Conservation (phyloP, 2,888 invertebrate species). For the Pristionchus fissidentatus region DNA sequence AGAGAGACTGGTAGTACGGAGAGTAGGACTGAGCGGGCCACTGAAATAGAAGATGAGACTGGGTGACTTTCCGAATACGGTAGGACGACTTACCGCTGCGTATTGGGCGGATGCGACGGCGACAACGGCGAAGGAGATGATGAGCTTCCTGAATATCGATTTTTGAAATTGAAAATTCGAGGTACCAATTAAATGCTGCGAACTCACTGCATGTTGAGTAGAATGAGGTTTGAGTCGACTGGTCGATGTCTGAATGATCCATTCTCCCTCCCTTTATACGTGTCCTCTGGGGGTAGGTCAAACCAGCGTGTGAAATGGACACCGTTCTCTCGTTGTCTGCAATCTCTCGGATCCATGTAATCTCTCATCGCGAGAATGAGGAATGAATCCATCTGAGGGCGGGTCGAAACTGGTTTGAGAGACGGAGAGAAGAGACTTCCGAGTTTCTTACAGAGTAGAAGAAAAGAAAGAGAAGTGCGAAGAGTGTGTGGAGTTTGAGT, state of each 20-base stretch:
- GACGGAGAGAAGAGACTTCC: background rate
- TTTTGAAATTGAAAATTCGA: background rate
- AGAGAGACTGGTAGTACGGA: conserved; percentile 60
- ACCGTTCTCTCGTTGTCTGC: background rate
- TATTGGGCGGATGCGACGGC: conserved; percentile 39
- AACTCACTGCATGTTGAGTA: conserved; percentile 43
- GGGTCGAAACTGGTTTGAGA: conserved; percentile 1
- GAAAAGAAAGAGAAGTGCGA: conserved; percentile 13
- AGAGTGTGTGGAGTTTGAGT: conserved; percentile 2
- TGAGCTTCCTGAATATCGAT: conserved; percentile 17
- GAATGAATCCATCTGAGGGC: conserved; percentile 27
- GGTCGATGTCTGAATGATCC: background rate
- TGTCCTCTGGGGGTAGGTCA: conserved; percentile 26
- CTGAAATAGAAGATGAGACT: conserved; percentile 12
- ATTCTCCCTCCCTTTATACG: conserved; percentile 6
- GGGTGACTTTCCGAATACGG: background rate
- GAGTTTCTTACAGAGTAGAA: conserved; percentile 17
- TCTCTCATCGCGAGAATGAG: background rate
- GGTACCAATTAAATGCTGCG: background rate
- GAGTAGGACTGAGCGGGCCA: conserved; percentile 63
- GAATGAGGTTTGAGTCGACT: conserved; percentile 23
- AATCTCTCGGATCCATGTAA: background rate
- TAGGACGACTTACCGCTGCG: conserved; percentile 38
- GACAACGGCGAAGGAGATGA: conserved; percentile 33
- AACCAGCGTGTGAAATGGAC: conserved; percentile 27